A percentile compares a stretch with the other conserved stretches of the same genome.
phyloP scores from a whole-genome alignment of 2,113 vertebrate species.

The Cromileptes altivelis region DNA sequence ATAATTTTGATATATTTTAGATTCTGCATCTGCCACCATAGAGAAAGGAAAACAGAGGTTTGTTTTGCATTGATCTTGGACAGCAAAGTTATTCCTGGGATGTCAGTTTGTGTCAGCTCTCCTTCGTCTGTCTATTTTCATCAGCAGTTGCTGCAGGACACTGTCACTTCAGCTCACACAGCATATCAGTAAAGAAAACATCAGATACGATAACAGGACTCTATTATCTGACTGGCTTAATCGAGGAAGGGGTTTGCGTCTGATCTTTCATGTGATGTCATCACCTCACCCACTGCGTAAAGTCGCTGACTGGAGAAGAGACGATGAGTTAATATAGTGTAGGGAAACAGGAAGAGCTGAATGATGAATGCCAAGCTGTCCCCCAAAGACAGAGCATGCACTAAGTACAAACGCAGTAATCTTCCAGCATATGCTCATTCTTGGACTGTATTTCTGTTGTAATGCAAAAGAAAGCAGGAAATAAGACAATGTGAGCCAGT shows the following conservation, averaged over 20 bases:
- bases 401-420: slow-evolving; percentile 32
- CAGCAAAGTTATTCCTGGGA: slow-evolving; percentile 7
- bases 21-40: not conserved
- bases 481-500: slow-evolving; percentile 28
- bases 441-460: slow-evolving; percentile 29
- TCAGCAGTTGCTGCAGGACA: slow-evolving; percentile 21
- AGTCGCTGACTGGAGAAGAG: not conserved
- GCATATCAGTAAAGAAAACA: slow-evolving; percentile 22
- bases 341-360: slow-evolving; percentile 61
- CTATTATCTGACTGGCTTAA: slow-evolving; percentile 36
- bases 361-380: slow-evolving; percentile 55
- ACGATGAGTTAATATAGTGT: slow-evolving; percentile 31
- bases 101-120: slow-evolving; percentile 36
- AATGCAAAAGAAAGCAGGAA: slow-evolving; percentile 30
- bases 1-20: not conserved
- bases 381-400: slow-evolving; percentile 48
- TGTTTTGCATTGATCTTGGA: slow-evolving; percentile 6
- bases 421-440: slow-evolving; percentile 21
- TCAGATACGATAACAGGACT: slow-evolving; percentile 35
- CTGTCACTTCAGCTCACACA: slow-evolving; percentile 23
- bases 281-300: slow-evolving; percentile 36
- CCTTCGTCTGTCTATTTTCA: slow-evolving; percentile 20
- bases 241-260: slow-evolving; percentile 6
- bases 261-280: slow-evolving; percentile 56
- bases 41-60: not conserved